Base-by-base conservation (phyloP, 2,888 invertebrate genomes). In the Tetanocera ferruginea region DNA sequence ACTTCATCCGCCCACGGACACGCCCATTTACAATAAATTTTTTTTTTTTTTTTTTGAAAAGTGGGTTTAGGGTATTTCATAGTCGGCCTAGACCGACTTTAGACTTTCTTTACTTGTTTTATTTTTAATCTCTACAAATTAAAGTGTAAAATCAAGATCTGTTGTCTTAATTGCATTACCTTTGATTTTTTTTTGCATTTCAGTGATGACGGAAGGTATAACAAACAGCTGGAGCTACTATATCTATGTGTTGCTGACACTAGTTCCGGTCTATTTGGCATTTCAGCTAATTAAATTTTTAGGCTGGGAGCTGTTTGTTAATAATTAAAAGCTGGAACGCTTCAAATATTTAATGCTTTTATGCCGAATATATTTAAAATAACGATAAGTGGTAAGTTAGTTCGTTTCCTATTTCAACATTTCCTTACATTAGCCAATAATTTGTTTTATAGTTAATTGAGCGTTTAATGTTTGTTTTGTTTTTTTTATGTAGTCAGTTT, bases 281-380 rank as follows among this genome's bases (percentile, higher is more conserved):
- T 90, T 90, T 84, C 88, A 89, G 84, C 85, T 90, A 79, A 84
- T 90, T 82, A 88, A 88, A 84, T 89, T 89, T 86, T 87, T 90
- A 84, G 90, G 90, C 81, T 90, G 90, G 90, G 87, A 90, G 83
- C 83, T 90, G 81, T 90, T 89, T 82, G 87, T 90, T 77, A 90
- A 90, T 85, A 90, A 90, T 84, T 90, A 84, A 88, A 87, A 5
- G 73, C 17, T 23, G 5, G 4, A 60, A 19, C 28, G 2, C 3
- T 55, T 28, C 25, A 60, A 60, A 28, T 60, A 60, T 60, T 60
- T 28, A 60, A 60, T 23, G 14, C 28, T 25, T 28, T 25, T 19
- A 0, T 43, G 19, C 55, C 28, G 43, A 11, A 43, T 43, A 14
- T 14, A 43, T 43, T 43, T 43, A 43, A 43, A 11, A 43, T 43